Conservation (phyloP, 2,113 vertebrate species). For the Gymnarchus niloticus region DNA sequence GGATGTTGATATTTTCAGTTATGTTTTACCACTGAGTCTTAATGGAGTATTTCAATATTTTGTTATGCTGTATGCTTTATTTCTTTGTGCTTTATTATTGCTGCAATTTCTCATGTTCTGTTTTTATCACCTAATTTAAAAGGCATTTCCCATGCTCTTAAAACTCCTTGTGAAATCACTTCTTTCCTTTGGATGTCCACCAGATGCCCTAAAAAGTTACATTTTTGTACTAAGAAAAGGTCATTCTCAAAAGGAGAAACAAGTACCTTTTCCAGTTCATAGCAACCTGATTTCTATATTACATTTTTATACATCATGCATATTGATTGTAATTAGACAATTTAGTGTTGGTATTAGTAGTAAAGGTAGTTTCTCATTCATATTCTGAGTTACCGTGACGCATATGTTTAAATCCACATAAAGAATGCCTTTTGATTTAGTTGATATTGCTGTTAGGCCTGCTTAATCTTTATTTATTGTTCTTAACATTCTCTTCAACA, state of each 20-base stretch:
- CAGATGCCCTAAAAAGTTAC: background rate
- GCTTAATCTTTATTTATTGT: background rate
- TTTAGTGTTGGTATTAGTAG: background rate
- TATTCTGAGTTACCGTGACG: background rate
- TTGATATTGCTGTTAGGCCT: background rate
- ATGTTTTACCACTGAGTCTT: background rate
- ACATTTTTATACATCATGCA: background rate
- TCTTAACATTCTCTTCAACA: background rate
- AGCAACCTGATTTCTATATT: background rate
- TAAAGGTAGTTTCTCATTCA: background rate
- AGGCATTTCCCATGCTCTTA: background rate
- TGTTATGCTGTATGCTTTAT: background rate
- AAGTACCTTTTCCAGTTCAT: too few relatives aligned
- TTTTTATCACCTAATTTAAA: background rate
- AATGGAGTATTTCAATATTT: background rate
- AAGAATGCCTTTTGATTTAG: conserved; percentile 7
- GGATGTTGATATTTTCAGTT: background rate
- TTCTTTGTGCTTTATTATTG: background rate
- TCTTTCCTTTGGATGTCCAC: background rate
- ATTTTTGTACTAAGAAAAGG: background rate
- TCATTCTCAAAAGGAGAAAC: background rate
- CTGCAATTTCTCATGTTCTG: background rate
- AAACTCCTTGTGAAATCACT: background rate
- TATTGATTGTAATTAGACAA: background rate
- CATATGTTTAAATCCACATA: background rate